Evolutionary conservation across 2,113 vertebrate genomes (phyloP), one percentile per base, ranked within the genome.

Genomic region (Equus quagga): DNA sequence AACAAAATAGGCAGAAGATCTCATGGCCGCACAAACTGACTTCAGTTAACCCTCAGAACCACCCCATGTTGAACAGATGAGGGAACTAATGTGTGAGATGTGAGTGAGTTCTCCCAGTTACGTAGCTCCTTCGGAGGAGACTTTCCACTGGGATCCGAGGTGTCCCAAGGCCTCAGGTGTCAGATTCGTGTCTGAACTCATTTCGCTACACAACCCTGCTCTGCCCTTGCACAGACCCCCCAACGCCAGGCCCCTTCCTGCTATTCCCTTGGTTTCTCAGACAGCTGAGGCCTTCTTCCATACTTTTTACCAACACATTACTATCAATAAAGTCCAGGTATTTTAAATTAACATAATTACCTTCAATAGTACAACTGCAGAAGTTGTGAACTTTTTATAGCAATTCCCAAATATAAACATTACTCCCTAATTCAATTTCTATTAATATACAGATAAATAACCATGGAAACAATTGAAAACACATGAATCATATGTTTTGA

Each of bases 151-250:
- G 79, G 44, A 2, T 60, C 89, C 90, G 54, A 51, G 62, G 41
- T 18, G 26, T 41, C n/a, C 56, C 36, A 41, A 41, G 36, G 36
- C 36, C 64, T 82, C 26, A 8, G 44, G 60, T 41, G 44, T 41
- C 41, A 80, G 54, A 41, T 58, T 41, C 13, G 56, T 46, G 13
- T 10, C 46, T n/a, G 69, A 85, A 23, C 23, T 62, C 44, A 2
- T 49, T 44, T 67, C 58, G 0, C 33, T 8, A 0, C 9, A 1
- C 0, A 0, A 8, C 56, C 75, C 49, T 73, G 36, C 67, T 46
- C 31, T 72, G 64, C 62, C 54, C 26, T 78, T 26, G 0, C 28
- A 6, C 14, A 11, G 28, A 60, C 5, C 21, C 5, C 51, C 14
- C 8, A 28, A 31, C 6, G 5, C n/a, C 54, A 86, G 44, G 8